Evolutionary conservation across 2,888 invertebrate genomes (phyloP).

Genomic region (Crossocerus cetratus): DNA sequence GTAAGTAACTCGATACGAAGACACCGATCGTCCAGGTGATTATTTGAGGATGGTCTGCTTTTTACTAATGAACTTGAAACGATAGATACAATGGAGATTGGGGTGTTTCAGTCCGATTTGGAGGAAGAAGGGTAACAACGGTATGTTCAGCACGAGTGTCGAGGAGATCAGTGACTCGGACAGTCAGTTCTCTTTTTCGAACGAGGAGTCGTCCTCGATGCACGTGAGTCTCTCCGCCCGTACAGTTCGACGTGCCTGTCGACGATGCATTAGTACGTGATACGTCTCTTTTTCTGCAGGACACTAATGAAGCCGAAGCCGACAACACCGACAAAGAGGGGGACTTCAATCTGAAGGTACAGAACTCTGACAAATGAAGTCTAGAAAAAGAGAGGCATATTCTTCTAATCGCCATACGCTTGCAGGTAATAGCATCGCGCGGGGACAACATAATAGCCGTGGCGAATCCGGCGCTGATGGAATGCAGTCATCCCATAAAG

Average conservation of each 20-base stretch:
- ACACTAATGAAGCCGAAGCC: conserved; percentile 68
- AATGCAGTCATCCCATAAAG: conserved; percentile 74
- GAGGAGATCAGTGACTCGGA: conserved; percentile 74
- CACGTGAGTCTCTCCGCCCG: conserved; percentile 59
- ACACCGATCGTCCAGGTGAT: conserved; percentile 70
- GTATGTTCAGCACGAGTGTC: conserved; percentile 70
- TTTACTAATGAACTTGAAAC: background rate
- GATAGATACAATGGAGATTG: background rate
- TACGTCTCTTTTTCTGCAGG: conserved; percentile 54
- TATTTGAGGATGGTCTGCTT: conserved; percentile 22
- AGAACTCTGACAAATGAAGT: background rate
- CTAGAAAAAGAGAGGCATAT: background rate
- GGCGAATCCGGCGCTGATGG: conserved; percentile 88
- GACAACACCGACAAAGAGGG: conserved; percentile 73
- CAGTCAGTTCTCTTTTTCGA: conserved; percentile 75
- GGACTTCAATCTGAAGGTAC: conserved; percentile 75
- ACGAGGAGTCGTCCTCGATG: conserved; percentile 73
- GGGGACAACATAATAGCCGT: conserved; percentile 94
- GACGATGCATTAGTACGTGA: too few relatives aligned
- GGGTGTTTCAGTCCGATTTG: conserved; percentile 75
- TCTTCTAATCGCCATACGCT: background rate
- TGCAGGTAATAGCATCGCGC: conserved; percentile 87
- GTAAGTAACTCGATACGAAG: conserved; percentile 66
- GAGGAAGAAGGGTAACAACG: conserved; percentile 75
- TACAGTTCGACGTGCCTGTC: too few relatives aligned